Evolutionary conservation across 2,888 invertebrate genomes (phyloP).

Genomic region (Cremastinae sp.): DNA sequence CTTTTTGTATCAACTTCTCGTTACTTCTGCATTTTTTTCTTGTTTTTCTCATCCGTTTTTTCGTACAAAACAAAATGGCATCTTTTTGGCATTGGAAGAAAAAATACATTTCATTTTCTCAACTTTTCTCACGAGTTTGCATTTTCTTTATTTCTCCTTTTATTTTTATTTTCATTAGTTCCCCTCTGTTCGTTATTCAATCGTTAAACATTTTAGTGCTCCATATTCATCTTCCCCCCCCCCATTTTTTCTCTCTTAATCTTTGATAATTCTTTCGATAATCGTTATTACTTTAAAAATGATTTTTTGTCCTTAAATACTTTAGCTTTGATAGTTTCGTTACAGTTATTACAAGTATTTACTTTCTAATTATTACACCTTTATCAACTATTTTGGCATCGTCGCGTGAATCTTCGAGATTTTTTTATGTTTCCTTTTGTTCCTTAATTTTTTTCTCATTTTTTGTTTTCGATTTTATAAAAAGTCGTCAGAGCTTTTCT

Average conservation of each 20-base stretch:
- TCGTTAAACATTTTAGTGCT: slow-evolving; percentile 66
- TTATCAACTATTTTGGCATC: slow-evolving; percentile 80
- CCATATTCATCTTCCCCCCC: slow-evolving; percentile 27
- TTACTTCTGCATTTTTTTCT: slow-evolving; percentile 66
- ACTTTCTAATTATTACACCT: slow-evolving; percentile 75
- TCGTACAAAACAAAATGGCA: slow-evolving; percentile 79
- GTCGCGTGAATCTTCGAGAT: slow-evolving; percentile 71
- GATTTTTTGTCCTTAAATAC: slow-evolving; percentile 69
- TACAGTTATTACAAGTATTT: slow-evolving; percentile 74
- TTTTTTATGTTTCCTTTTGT: slow-evolving; percentile 49
- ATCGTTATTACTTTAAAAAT: slow-evolving; percentile 69
- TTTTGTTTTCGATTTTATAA: slow-evolving; percentile 58
- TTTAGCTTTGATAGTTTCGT: slow-evolving; percentile 71
- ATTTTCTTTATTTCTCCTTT: slow-evolving; percentile 58
- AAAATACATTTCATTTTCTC: slow-evolving; percentile 74
- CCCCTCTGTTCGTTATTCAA: slow-evolving; percentile 61
- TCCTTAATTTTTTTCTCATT: slow-evolving; percentile 33
- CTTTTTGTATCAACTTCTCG: slow-evolving; percentile 37
- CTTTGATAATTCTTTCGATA: slow-evolving; percentile 61
- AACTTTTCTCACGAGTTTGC: slow-evolving; percentile 55
- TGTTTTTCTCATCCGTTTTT: slow-evolving; percentile 72
- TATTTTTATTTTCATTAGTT: slow-evolving; percentile 59
- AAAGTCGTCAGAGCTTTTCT: slow-evolving; percentile 53
- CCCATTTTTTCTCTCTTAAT: slow-evolving; percentile 58
- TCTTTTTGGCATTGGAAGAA: slow-evolving; percentile 80